Base-by-base conservation (phyloP, 2,113 vertebrate genomes). In the Leucosticte australis region DNA sequence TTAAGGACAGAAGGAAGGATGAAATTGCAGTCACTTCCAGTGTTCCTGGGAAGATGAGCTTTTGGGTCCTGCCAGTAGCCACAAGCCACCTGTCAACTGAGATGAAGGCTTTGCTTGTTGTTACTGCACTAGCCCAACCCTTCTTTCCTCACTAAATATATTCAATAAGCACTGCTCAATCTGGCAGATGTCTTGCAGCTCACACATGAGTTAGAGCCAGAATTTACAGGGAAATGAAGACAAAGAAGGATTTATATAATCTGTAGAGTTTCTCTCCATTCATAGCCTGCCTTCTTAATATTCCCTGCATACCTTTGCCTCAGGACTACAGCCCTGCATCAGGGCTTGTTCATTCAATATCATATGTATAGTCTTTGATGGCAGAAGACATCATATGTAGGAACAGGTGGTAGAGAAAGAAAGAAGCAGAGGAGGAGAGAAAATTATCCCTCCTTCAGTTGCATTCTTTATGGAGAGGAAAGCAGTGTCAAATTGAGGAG, bases 391-490 rank as follows among this genome's bases (percentile, higher is more conserved):
- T 96, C 63, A 37, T 67, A 83, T 60, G 89, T 70, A 62, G 31
- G 60, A 97, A 81, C 86, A 96, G 94, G 93, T 89, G 94, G 87
- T 67, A 92, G 83, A 92, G 68, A 83, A 94, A 94, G 87, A 83
- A 88, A 76, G 69, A 86, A 93, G 76, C 76, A 94, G 94, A 90
- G 80, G 68, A 95, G 90, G 88, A 95, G 56, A 93, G 73, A 96
- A 95, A 95, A 95, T 90, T 71, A 87, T 89, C 90, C 37, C 49
- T 94, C 71, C 79, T 94, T 92, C 92, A 94, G 83, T 87, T 91
- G 75, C 62, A 84, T 78, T 90, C 77, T 80, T 37, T 86, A 73
- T 68, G 37, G 69, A 86, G 65, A 93, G 33, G 44, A 92, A 95
- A 84, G 83, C 33, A 78, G 50, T 57, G 56, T 97, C 74, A 95